A percentile compares a stretch with the other conserved stretches of the same genome.
phyloP scores from a whole-genome alignment of 2,113 vertebrate species.

The Macrotus californicus region DNA sequence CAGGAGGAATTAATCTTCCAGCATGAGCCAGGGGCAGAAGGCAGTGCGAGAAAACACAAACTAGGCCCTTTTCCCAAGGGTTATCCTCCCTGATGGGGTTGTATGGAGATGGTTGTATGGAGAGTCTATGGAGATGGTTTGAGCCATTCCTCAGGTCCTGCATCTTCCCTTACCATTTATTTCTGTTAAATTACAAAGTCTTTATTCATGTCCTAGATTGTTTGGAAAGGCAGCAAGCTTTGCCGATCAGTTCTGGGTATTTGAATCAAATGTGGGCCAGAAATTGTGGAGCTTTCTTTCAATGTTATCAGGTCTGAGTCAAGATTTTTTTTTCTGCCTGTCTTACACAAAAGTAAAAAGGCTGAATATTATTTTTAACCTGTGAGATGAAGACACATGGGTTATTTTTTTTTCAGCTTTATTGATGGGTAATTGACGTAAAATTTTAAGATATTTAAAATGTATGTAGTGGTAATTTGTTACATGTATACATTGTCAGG shows the following conservation, averaged over 20 bases:
- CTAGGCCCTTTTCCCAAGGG: not conserved
- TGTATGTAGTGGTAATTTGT: not conserved
- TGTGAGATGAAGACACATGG: not conserved
- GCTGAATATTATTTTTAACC: not conserved
- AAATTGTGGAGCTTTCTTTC: not conserved
- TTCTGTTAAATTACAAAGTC: not conserved
- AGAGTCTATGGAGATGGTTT: not conserved
- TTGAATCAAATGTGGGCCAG: not conserved
- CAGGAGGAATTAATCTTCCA: not conserved
- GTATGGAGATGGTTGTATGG: no score
- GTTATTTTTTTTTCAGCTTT: not conserved
- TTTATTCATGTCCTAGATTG: not conserved
- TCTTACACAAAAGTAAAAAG: not conserved
- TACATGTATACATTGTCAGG: not conserved
- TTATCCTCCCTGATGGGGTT: no score
- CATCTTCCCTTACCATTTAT: not conserved
- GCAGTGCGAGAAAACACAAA: not conserved
- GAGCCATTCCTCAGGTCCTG: not conserved
- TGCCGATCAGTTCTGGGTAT: not conserved
- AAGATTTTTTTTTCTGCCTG: not conserved
- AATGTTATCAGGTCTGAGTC: not conserved
- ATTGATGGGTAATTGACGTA: not conserved
- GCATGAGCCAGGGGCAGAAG: not conserved
- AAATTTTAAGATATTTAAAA: not conserved
- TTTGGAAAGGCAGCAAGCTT: not conserved